Conservation (phyloP, 2,113 vertebrate genomes). For the Rhea pennata region DNA sequence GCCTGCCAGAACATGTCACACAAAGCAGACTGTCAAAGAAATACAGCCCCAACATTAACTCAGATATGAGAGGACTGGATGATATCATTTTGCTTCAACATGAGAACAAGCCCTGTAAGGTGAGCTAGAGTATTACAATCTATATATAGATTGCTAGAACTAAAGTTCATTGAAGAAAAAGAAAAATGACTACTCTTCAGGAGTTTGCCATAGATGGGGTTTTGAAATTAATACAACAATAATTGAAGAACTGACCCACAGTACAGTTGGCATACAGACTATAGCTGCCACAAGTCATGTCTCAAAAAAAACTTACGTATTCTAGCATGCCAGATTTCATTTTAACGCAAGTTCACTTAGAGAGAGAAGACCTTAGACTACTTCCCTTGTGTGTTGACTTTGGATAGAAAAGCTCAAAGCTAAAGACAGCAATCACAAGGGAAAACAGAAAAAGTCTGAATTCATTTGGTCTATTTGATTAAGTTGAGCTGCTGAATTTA, state of each 20-base stretch:
- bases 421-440: background rate
- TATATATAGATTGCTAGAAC: background rate
- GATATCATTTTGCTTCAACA: background rate
- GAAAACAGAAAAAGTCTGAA: background rate
- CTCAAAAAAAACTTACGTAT: background rate
- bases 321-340: fast-evolving
- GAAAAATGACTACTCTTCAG: background rate
- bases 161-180: background rate
- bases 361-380: fast-evolving
- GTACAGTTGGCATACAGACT: background rate
- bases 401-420: background rate
- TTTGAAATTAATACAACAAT: background rate
- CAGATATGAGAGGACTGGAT: background rate
- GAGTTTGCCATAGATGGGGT: background rate
- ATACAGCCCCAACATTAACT: background rate
- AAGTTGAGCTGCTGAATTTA: background rate
- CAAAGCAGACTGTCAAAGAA: background rate
- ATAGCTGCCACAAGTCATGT: background rate
- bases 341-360: background rate
- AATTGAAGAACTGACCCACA: background rate
- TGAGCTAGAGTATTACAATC: background rate
- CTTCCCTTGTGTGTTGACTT: background rate
- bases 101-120: background rate
- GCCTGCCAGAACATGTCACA: background rate
- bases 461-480: background rate